These are phyloP conservation scores for Dynastes hyllus DNA, from an alignment of 2,888 invertebrate species.

Conservation along the genomic window DNA sequence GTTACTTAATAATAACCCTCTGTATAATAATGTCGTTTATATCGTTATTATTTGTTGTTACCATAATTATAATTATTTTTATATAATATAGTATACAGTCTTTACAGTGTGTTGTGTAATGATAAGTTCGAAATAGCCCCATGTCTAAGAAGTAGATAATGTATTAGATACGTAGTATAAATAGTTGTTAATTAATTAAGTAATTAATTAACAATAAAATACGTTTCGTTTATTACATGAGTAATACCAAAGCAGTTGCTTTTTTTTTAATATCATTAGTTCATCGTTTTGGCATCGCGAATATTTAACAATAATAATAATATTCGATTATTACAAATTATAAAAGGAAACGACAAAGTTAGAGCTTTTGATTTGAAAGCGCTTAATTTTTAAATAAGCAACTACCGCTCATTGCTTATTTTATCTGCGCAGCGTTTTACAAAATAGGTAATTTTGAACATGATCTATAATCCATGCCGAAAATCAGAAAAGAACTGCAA, in stretches of 20 bases:
- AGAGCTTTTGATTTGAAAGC: too few relatives aligned
- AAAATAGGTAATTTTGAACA: too few relatives aligned
- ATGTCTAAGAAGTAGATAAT: conserved; percentile 52
- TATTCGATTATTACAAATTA: too few relatives aligned
- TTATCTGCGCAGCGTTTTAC: too few relatives aligned
- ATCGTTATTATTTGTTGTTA: conserved; percentile 36
- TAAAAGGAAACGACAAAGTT: too few relatives aligned
- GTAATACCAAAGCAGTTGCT: background rate
- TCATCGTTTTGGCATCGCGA: conserved; percentile 59
- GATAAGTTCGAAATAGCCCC: conserved; percentile 64
- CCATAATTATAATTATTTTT: conserved; percentile 50
- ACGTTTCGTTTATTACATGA: background rate
- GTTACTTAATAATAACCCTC: conserved; percentile 56
- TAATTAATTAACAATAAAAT: conserved; percentile 1
- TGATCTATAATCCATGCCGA: too few relatives aligned
- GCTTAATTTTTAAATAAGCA: too few relatives aligned
- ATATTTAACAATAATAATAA: conserved; percentile 14
- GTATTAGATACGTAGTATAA: conserved; percentile 36
- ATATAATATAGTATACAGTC: conserved; percentile 59
- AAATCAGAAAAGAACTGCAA: too few relatives aligned
- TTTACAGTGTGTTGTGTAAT: conserved; percentile 61
- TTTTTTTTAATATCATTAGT: background rate
- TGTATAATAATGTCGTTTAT: conserved; percentile 57
- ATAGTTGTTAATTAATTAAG: background rate
- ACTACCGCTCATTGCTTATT: too few relatives aligned